Base-by-base conservation (phyloP, 23 tunicate species). In the Ciona savignyi region DNA sequence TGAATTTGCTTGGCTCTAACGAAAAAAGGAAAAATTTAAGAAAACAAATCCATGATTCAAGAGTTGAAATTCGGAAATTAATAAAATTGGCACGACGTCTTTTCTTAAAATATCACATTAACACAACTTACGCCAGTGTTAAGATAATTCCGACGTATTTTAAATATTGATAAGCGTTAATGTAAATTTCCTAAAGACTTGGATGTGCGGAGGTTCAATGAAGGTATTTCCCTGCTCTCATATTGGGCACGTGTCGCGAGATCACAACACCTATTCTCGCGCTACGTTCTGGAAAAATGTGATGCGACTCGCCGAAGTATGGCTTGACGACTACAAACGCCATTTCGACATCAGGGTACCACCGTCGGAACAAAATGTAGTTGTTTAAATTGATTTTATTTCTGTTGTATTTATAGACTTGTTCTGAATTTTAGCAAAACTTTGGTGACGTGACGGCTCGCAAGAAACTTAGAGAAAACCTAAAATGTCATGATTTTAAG, bases 121-220 rank as follows among this genome's bases (percentile, higher is more conserved):
- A n/a, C n/a, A n/a, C n/a, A n/a, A n/a, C n/a, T n/a, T n/a, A n/a
- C n/a, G n/a, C n/a, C n/a, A n/a, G n/a, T n/a, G n/a, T n/a, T n/a
- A n/a, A n/a, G n/a, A n/a, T n/a, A n/a, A n/a, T n/a, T n/a, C n/a
- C n/a, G n/a, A n/a, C n/a, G n/a, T n/a, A n/a, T n/a, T n/a, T n/a
- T n/a, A n/a, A n/a, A n/a, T n/a, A n/a, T n/a, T n/a, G n/a, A n/a
- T n/a, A n/a, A n/a, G n/a, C n/a, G n/a, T n/a, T n/a, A n/a, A n/a
- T n/a, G n/a, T n/a, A n/a, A n/a, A n/a, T 19, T 82, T 83, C 9
- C 77, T 88, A 63, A 80, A 86, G 3, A 62, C 85, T 25, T 88
- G 96, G 96, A 82, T 81, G 96, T 88, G 96, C 68, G 96, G 96
- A 6, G 96, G 96, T 4, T 33, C 60, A 3, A 27, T 88, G 27